Conservation (phyloP, 2,797 vertebrate genomes). For the Parauchenoglanis punctatus region DNA sequence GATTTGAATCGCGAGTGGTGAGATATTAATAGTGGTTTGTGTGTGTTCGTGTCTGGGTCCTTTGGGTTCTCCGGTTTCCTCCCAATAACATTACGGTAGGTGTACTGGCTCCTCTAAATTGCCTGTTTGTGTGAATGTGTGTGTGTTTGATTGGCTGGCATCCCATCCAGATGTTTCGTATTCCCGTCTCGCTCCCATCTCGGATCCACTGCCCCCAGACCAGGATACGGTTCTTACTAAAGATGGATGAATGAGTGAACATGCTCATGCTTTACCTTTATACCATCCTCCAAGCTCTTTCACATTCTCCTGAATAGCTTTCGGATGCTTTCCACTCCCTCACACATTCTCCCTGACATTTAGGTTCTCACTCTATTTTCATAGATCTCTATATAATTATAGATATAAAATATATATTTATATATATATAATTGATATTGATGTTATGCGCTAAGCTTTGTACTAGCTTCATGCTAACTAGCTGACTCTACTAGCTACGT, state of each 20-base stretch:
- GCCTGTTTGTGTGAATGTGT: neutral
- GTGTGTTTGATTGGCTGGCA: neutral
- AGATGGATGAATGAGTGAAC: neutral
- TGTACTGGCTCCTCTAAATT: neutral
- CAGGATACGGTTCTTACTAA: neutral
- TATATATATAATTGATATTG: no score
- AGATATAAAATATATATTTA: no score
- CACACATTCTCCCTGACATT: no score
- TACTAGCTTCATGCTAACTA: no score
- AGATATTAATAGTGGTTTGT: neutral
- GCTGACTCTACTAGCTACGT: no score
- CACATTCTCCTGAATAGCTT: neutral
- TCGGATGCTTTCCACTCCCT: neutral
- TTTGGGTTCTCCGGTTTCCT: neutral
- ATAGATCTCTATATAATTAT: no score
- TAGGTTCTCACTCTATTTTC: no score
- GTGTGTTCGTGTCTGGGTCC: neutral
- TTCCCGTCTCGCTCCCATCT: neutral
- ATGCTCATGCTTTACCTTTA: neutral
- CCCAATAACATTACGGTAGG: neutral
- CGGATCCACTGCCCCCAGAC: neutral
- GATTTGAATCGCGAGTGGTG: neutral
- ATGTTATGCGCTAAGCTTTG: no score
- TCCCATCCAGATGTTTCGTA: neutral
- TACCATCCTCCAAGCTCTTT: neutral